Base-by-base conservation (phyloP, 2,797 vertebrate species). In the Chiroxiphia lanceolata region DNA sequence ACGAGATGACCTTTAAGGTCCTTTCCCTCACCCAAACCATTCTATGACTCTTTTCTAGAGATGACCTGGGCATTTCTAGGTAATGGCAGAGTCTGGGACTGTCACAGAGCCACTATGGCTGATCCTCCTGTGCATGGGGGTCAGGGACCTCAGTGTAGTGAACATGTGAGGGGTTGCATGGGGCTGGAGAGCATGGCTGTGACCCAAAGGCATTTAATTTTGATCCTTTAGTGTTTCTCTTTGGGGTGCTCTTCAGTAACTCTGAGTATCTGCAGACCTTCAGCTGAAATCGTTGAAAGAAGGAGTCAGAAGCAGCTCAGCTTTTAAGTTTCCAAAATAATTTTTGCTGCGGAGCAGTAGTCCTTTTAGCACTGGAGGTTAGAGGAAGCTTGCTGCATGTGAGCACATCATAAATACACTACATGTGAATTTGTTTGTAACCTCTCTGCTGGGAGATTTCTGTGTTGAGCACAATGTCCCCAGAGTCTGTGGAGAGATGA, bases 81-180 rank as follows among this genome's bases (percentile, higher is more conserved):
- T 16, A 8, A 19, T 25, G 38, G 19, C 34, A 42, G 7, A 68
- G 34, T 4, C 42, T 75, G 40, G 21, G 23, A 17, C 18, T 82
- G 31, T 86, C 17, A 34, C 4, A 5, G 25, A 9, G 31, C 11
- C 44, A 33, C 11, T 0, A 0, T 20, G 31, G 31, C n/a, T 74
- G 27, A 36, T 63, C 29, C 6, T 65, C 9, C 25, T 5, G 2
- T 63, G 23, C 10, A 22, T 79, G 23, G n/a, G 15, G 16, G 1
- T 13, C 2, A 21, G 33, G 36, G 36, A 40, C 33, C 6, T 61
- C 26, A 29, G 25, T 4, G 4, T 15, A 40, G 17, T 19, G 27
- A 15, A 31, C 1, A 0, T 3, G 36, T 50, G 4, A 7, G 5
- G 3, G 50, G 19, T 53, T 92, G 7, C 2, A 0, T 1, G 2